phyloP scores from a whole-genome alignment of 1,140 invertebrate species.

The Alviniconcha marisindica region DNA sequence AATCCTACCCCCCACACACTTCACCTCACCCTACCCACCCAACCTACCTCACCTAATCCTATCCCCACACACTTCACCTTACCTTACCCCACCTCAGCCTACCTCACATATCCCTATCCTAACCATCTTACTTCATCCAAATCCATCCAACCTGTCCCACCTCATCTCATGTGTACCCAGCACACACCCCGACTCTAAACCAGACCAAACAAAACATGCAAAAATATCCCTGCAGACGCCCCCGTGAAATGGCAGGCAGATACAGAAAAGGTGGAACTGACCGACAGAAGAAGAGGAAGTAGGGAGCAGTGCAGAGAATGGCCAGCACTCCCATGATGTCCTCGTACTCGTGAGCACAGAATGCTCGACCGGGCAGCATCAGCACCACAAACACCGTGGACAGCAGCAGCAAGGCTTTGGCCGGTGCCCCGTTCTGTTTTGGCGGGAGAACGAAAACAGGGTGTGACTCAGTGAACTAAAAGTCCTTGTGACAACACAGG shows the following conservation, averaged over 20 bases:
- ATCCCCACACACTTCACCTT: background rate
- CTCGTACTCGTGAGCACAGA: slow-evolving; percentile 85
- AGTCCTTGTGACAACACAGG: too few relatives aligned
- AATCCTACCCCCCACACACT: background rate
- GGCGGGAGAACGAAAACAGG: too few relatives aligned
- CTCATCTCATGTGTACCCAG: background rate
- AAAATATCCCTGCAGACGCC: too few relatives aligned
- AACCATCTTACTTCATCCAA: too few relatives aligned
- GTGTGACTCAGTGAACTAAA: too few relatives aligned
- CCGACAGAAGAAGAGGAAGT: slow-evolving; percentile 99
- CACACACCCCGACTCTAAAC: background rate
- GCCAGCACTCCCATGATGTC: slow-evolving; percentile 95
- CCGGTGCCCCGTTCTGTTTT: slow-evolving; percentile 88
- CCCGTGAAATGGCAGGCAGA: too few relatives aligned
- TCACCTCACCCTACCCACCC: too few relatives aligned
- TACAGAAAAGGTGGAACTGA: slow-evolving; percentile 66
- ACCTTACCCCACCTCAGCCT: too few relatives aligned
- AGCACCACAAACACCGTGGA: slow-evolving; percentile 91
- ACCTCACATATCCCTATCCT: background rate
- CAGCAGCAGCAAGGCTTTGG: slow-evolving; percentile 94
- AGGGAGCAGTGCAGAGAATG: slow-evolving; percentile 96
- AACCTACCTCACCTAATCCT: too few relatives aligned
- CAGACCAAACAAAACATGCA: background rate
- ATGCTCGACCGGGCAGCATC: slow-evolving; percentile 88
- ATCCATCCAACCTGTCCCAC: too few relatives aligned